Evolutionary conservation across 2,888 invertebrate species (phyloP), one percentile per base, ranked within the genome.

Genomic region (Leptura quadrifasciata): DNA sequence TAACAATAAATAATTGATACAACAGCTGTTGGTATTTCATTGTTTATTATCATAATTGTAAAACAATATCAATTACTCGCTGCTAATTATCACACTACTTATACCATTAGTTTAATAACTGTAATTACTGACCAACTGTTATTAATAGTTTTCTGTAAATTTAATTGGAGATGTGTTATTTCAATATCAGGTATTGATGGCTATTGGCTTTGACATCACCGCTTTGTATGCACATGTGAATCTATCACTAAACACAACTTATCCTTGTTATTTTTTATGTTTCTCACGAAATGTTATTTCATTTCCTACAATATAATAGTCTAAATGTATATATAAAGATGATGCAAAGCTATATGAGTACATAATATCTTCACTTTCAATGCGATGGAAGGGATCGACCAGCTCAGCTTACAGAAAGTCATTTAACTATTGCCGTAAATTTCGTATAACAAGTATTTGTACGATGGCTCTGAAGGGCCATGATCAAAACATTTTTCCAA

Each of bases 1-100:
- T 18, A 63, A 20, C 39, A 63, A 63, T 31, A 31, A 31, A 31
- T 31, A 31, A 63, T 63, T 39, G 15, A 63, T 47, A 39, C 39
- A 39, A 63, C 63, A 39, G 35, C 20, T 63, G 39, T 18, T 61
- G 39, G 0, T 39, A 39, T n/a, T 63, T 63, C 9, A 63, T 63
- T 63, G 10, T 61, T 61, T 61, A 61, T 61, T 31, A 20, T 63
- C 12, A 39, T 63, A 63, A 63, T 63, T 63, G 39, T 17, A 47
- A 15, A 63, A 39, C 18, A 63, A 39, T 63, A 39, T 12, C 63
- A 20, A 20, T 35, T 63, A 63, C 39, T 39, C 63, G 3, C 10
- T 18, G 5, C 24, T 18, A 63, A 63, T 63, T 39, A 63, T 21
- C 20, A 20, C 63, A 47, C 47, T 47, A 6, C 39, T 63, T 63